Percentiles rank a stretch among this genome's conserved stretches.
phyloP scores from a whole-genome alignment of 2,113 vertebrate genomes.

The Tachysurus vachellii region DNA sequence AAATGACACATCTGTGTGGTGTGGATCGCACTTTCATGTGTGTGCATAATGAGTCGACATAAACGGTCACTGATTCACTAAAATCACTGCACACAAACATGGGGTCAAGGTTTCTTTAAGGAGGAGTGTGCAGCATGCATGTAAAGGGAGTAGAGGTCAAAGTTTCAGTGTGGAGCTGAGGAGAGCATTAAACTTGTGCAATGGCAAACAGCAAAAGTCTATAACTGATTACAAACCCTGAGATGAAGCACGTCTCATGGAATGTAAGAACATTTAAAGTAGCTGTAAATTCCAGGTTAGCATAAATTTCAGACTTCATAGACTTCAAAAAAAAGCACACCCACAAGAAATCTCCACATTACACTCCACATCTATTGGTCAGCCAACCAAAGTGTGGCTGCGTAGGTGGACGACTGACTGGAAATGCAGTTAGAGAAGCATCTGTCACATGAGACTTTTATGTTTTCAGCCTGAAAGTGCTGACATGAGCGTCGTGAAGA shows the following conservation, averaged over 20 bases:
- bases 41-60: not conserved
- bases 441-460: constrained; percentile 7
- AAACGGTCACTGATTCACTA: constrained; percentile 32
- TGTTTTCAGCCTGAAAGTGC: constrained; percentile 28
- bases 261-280: not conserved
- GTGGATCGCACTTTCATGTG: not conserved
- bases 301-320: not conserved
- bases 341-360: not conserved
- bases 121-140: constrained; percentile 26
- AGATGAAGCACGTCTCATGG: not conserved
- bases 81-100: constrained; percentile 44
- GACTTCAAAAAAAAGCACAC: not conserved
- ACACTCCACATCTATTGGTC: constrained; percentile 2
- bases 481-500: constrained; percentile 5
- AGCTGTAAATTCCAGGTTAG: not conserved
- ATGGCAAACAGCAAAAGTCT: constrained; percentile 25
- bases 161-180: constrained; percentile 36
- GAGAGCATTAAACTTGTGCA: constrained; percentile 34
- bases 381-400: not conserved
- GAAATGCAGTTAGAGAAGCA: constrained; percentile 16
- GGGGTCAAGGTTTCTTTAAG: constrained; percentile 51
- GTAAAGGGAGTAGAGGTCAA: constrained; percentile 41
- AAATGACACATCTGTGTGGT: not conserved
- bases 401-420: constrained; percentile 17
- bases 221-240: not conserved